These are phyloP conservation scores for Trididemnum nubilum DNA, from an alignment of 23 tunicate genomes.

Conservation along the genomic window DNA sequence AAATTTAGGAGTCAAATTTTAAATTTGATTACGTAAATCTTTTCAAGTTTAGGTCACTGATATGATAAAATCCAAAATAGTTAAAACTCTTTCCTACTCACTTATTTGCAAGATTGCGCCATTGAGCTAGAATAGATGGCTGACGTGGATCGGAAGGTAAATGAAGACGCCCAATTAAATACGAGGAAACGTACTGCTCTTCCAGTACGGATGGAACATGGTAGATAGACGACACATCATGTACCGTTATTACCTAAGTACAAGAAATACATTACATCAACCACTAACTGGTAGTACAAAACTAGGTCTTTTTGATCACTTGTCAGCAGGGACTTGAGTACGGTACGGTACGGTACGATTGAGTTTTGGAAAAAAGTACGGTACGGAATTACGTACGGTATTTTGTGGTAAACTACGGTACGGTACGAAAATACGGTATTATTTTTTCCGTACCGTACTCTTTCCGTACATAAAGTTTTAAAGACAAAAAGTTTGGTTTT, in stretches of 20 bases:
- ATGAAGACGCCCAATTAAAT: slow-evolving; percentile 50
- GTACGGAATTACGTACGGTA: no score
- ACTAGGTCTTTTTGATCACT: neutral
- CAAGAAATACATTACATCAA: neutral
- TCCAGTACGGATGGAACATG: slow-evolving; percentile 79
- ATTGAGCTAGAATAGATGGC: slow-evolving; percentile 38
- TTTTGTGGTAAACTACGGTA: no score
- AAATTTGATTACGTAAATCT: no score
- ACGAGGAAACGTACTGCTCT: slow-evolving; percentile 68
- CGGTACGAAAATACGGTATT: no score
- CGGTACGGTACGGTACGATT: neutral
- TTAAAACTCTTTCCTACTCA: slow-evolving; percentile 1
- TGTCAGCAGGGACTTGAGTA: neutral
- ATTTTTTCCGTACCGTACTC: no score
- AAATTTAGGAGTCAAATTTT: no score
- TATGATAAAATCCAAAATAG: neutral
- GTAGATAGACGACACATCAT: slow-evolving; percentile 78
- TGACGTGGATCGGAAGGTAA: slow-evolving; percentile 39
- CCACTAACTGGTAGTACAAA: no score
- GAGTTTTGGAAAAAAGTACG: no score
- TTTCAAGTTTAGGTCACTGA: no score
- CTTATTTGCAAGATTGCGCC: slow-evolving; percentile 79
- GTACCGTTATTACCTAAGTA: slow-evolving; percentile 81
- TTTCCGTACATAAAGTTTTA: no score
- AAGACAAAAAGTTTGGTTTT: no score